Evolutionary conservation across 2,888 invertebrate species (phyloP), one percentile per base, ranked within the genome.

Genomic region (Athalia circularis): DNA sequence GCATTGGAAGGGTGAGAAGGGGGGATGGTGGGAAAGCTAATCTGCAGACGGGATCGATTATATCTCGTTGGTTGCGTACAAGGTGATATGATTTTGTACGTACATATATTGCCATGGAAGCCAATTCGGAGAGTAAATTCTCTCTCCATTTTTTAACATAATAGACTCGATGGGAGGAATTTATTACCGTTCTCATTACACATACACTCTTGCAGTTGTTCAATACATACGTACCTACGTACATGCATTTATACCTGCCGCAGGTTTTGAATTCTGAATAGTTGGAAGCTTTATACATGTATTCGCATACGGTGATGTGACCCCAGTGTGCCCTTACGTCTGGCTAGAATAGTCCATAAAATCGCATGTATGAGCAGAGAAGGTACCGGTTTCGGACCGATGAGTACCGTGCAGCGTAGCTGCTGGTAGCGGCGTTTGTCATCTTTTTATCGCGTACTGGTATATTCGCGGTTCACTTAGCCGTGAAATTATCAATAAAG

Each of bases 11-110:
- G 52, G 43, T 52, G 62, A n/a, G 13, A 65, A 64, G 57, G 67
- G 47, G 50, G 59, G 54, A 29, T 29, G 50, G 75, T 67, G 65
- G 79, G 79, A 62, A 79, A 65, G 79, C 81, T 85, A 84, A 84
- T 84, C 83, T 84, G 77, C 81, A 83, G 81, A 80, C 77, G 81
- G 81, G 76, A 80, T 61, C 80, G 80, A 82, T 83, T 84, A 29
- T 29, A 84, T 81, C 82, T 68, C 79, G 57, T 67, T 77, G 78
- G 82, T 47, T 74, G 78, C 62, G 65, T 61, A 48, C 47, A 8
- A 9, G 62, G 50, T 50, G 62, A 64, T 64, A 62, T 54, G 48
- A 75, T 64, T 52, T 64, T 43, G n/a, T 48, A 48, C 50, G 50
- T 8, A 61, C 29, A 29, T 29, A 29, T 29, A 29, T 29, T 29